phyloP scores from a whole-genome alignment of 1,140 invertebrate genomes.

The Aphelinus certus region DNA sequence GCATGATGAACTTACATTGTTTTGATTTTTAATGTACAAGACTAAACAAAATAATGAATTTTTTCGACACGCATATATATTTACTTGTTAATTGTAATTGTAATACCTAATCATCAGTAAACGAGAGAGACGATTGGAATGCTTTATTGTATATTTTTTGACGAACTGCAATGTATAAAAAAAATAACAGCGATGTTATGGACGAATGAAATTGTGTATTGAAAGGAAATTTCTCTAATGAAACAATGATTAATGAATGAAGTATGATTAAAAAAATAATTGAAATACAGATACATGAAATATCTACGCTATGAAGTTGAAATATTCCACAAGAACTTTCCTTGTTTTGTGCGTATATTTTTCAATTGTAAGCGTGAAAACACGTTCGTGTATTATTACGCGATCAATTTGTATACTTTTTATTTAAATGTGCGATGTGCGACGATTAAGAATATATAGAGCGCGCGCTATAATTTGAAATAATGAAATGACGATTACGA shows the following conservation, averaged over 20 bases:
- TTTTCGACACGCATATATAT: conserved; percentile 28
- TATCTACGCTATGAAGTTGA: conserved; percentile 34
- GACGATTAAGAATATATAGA: conserved; percentile 35
- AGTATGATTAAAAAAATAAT: conserved; percentile 37
- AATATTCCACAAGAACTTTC: conserved; percentile 34
- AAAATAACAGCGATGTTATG: conserved; percentile 41
- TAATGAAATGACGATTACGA: conserved; percentile 27
- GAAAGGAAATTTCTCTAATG: conserved; percentile 38
- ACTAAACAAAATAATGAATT: conserved; percentile 31
- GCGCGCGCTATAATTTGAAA: conserved; percentile 30
- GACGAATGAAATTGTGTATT: conserved; percentile 42
- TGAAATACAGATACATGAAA: conserved; percentile 31
- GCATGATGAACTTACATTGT: conserved; percentile 41
- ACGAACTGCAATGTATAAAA: conserved; percentile 43
- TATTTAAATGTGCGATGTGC: conserved; percentile 34
- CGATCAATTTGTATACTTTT: conserved; percentile 38
- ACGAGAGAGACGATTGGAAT: conserved; percentile 41
- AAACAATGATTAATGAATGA: conserved; percentile 35
- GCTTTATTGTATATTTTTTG: conserved; percentile 42
- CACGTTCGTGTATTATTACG: conserved; percentile 19
- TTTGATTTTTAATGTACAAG: conserved; percentile 40
- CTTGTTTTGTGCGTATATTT: conserved; percentile 37
- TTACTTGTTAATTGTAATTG: conserved; percentile 41
- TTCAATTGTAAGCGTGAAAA: conserved; percentile 35
- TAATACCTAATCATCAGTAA: conserved; percentile 39